These are phyloP conservation scores for Crotalus tigris DNA, from an alignment of 2,113 vertebrate species.

Conservation along the genomic window DNA sequence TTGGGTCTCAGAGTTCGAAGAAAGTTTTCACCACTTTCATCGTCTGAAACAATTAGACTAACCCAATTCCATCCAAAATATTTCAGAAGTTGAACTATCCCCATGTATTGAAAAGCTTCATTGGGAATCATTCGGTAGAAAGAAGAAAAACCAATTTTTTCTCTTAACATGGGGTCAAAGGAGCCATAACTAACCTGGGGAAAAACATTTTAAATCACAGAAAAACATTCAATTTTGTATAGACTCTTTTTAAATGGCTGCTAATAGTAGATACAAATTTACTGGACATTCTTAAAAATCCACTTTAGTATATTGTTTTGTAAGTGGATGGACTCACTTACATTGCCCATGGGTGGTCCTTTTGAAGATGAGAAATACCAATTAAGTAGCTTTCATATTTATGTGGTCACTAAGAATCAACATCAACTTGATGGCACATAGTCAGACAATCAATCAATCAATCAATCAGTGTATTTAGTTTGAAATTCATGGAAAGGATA, in stretches of 20 bases:
- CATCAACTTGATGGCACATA: background rate
- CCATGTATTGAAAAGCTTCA: background rate
- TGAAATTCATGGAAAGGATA: background rate
- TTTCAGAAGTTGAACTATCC: background rate
- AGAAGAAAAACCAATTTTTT: no score
- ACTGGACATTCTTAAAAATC: background rate
- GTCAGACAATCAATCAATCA: no score
- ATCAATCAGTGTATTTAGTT: no score
- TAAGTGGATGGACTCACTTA: background rate
- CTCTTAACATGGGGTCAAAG: background rate
- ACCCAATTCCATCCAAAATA: conserved; percentile 2
- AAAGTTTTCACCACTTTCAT: background rate
- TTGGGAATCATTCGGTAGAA: background rate
- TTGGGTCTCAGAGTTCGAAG: no score
- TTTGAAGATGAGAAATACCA: background rate
- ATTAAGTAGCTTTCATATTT: no score
- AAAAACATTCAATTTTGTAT: background rate
- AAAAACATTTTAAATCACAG: background rate
- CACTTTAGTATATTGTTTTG: background rate
- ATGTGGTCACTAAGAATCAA: background rate
- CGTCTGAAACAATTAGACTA: background rate
- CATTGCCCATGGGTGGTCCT: background rate
- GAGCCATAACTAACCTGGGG: background rate
- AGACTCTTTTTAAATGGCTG: background rate
- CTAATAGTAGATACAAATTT: background rate